Conservation (phyloP, 2,113 vertebrate genomes). For the Lophotis ruficrista region DNA sequence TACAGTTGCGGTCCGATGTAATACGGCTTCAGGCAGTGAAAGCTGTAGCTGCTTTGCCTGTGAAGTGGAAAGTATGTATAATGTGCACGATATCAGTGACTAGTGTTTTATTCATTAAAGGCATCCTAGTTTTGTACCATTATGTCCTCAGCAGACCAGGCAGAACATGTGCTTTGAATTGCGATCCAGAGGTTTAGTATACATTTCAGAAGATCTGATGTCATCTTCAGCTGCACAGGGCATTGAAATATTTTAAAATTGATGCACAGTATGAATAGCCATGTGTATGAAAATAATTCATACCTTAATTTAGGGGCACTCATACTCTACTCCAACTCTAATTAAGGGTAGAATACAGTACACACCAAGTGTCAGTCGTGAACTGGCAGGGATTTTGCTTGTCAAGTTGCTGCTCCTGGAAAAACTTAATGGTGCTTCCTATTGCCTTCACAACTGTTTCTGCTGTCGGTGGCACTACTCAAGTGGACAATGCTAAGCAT, state of each 20-base stretch:
- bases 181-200: background rate
- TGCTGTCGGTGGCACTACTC: background rate
- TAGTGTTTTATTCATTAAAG: constrained; percentile 68
- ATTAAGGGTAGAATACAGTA: background rate
- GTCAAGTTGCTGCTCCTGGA: background rate
- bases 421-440: background rate
- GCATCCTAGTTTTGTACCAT: constrained; percentile 23
- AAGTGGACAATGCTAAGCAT: background rate
- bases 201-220: constrained; percentile 12
- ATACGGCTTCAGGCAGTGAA: constrained; percentile 34
- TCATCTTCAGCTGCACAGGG: background rate
- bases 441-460: background rate
- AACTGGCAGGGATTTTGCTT: background rate
- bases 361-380: background rate
- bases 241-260: background rate
- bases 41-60: constrained; percentile 19
- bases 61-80: constrained; percentile 53
- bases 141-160: constrained; percentile 31
- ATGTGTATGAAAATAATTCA: background rate
- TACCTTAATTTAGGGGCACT: background rate
- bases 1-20: background rate
- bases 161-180: constrained; percentile 43
- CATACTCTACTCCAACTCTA: background rate
- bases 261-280: background rate
- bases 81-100: constrained; percentile 32